A percentile compares a stretch with the other conserved stretches of the same genome.
These are phyloP conservation scores for Pyrocephalus nanus DNA, from an alignment of 2,797 vertebrate species.

Conservation along the genomic window DNA sequence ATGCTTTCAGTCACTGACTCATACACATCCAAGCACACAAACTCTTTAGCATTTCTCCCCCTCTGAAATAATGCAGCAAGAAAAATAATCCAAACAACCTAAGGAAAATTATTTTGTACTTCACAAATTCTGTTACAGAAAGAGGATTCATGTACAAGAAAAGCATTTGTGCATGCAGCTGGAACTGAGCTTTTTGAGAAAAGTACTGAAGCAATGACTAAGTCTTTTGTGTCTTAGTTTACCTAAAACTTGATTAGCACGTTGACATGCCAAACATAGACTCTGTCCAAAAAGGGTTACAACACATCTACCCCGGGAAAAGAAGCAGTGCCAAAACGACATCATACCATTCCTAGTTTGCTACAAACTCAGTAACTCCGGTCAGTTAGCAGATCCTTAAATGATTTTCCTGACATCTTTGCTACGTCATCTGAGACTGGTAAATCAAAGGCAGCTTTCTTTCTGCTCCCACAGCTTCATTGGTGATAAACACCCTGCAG, in stretches of 20 bases:
- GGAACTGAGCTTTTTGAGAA: neutral
- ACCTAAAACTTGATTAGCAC: slow-evolving; percentile 22
- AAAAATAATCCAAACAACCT: neutral
- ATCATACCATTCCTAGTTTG: neutral
- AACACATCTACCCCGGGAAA: neutral
- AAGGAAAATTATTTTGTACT: neutral
- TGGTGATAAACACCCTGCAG: neutral
- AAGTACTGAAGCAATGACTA: neutral
- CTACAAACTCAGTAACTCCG: neutral
- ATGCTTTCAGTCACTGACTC: neutral
- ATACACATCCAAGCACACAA: neutral
- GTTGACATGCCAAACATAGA: neutral
- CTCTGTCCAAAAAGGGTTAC: neutral
- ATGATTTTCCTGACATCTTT: slow-evolving; percentile 19
- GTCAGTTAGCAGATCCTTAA: neutral
- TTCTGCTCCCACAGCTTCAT: neutral
- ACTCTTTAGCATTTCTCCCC: neutral
- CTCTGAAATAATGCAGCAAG: neutral
- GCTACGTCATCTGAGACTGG: neutral
- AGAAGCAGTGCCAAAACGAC: neutral
- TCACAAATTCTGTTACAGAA: neutral
- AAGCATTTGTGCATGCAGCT: neutral
- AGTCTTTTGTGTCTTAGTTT: neutral
- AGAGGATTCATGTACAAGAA: neutral
- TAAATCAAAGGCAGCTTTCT: slow-evolving; percentile 36